Percentiles rank a stretch among this genome's conserved stretches.
Evolutionary conservation across 1,140 invertebrate species (phyloP).

Genomic region (Drosophila ercepeae): DNA sequence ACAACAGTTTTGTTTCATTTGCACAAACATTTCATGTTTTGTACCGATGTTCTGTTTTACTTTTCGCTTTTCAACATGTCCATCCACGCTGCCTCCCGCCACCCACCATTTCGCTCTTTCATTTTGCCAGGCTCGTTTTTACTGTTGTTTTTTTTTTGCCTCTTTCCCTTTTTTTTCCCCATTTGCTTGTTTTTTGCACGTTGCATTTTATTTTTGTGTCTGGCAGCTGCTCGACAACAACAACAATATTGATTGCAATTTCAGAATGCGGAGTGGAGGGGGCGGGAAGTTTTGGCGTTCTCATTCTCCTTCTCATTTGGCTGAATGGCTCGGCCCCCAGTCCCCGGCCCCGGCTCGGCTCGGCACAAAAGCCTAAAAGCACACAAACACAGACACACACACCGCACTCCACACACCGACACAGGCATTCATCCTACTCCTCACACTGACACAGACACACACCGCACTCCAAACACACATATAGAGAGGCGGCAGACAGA

Average conservation of each 20-base stretch:
- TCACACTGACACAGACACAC: too few relatives aligned
- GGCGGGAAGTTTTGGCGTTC: slow-evolving; percentile 14
- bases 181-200: slow-evolving; percentile 17
- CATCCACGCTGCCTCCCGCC: slow-evolving; percentile 42
- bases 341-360: too few relatives aligned
- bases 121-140: slow-evolving; percentile 74
- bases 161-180: slow-evolving; percentile 23
- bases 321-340: slow-evolving; percentile 46
- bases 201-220: slow-evolving; percentile 74
- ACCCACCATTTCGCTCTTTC: slow-evolving; percentile 35
- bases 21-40: slow-evolving; percentile 57
- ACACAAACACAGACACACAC: slow-evolving; percentile 44
- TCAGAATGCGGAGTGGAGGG: slow-evolving; percentile 57
- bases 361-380: slow-evolving; percentile 78
- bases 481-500: slow-evolving; percentile 1
- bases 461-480: neutral
- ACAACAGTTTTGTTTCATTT: slow-evolving; percentile 55
- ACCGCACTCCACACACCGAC: slow-evolving; percentile 29
- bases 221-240: slow-evolving; percentile 69
- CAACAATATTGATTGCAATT: slow-evolving; percentile 79
- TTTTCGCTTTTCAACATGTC: slow-evolving; percentile 46
- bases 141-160: slow-evolving; percentile 66
- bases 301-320: slow-evolving; percentile 49
- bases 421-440: too few relatives aligned
- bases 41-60: slow-evolving; percentile 44